Evolutionary conservation across 2,113 vertebrate genomes (phyloP).

Genomic region (Corythoichthys intestinalis): DNA sequence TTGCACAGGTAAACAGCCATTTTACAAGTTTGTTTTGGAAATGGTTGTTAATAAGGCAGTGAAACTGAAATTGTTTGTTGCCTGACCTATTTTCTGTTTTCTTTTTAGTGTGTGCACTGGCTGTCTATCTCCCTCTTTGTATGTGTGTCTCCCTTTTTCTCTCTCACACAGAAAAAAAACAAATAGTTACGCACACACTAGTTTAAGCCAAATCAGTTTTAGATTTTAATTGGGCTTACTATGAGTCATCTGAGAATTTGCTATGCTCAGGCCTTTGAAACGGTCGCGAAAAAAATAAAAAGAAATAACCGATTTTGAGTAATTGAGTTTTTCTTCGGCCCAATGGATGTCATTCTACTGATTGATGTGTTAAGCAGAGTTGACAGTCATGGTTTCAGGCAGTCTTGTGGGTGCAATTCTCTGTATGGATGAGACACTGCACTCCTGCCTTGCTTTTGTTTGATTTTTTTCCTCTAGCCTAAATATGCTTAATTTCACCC

Average conservation of each 20-base stretch:
- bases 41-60: background rate
- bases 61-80: background rate
- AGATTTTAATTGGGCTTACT: background rate
- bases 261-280: background rate
- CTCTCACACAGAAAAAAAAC: background rate
- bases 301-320: slow-evolving; percentile 6
- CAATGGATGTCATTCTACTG: slow-evolving; percentile 3
- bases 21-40: background rate
- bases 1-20: too few relatives aligned
- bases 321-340: slow-evolving; percentile 18
- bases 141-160: background rate
- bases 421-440: slow-evolving; percentile 20
- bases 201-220: background rate
- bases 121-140: background rate
- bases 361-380: slow-evolving; percentile 20
- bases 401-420: slow-evolving; percentile 9
- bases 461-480: slow-evolving; percentile 9
- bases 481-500: slow-evolving; percentile 14
- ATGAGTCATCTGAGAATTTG: slow-evolving; percentile 3
- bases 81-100: background rate
- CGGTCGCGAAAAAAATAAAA: background rate
- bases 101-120: background rate
- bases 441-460: slow-evolving; percentile 2
- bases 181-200: background rate
- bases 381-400: slow-evolving; percentile 4